Evolutionary conservation across 2,113 vertebrate species (phyloP), one percentile per base, ranked within the genome.

Genomic region (Trichomycterus rosablanca): DNA sequence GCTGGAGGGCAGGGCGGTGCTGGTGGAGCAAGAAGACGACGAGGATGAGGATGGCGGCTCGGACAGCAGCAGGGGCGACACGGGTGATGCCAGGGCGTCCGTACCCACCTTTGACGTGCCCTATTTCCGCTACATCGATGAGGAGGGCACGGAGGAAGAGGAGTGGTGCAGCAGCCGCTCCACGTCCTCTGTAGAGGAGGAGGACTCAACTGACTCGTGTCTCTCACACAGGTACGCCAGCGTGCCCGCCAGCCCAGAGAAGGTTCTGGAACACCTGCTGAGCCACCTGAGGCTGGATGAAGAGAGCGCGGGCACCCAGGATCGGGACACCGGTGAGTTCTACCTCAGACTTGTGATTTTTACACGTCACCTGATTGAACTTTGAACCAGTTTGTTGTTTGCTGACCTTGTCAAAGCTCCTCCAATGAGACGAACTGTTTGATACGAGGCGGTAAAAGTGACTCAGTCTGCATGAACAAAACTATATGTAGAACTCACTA

Each of bases 51-150:
- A 75, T 12, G 30, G 49, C 3, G 63, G 58, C 44, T 59, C 57
- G 1, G 75, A 77, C 63, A 73, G 76, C 68, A 78, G 78, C 51
- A 60, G 86, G 1, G 75, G 76, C 63, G 72, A 75, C 68, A 78
- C 77, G 49, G 59, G 86, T 20, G 83, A 81, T 55, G 86, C 88
- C 59, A 84, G 78, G 66, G 76, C 83, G 70, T 87, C 89, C 7
- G 51, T 93, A 81, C 94, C 93, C 66, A 95, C 95, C 23, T 98
- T 98, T 75, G 94, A 97, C 72, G 95, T 98, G 81, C 94, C 93
- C 74, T 95, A 95, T 88, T 97, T 98, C 84, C 93, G 95, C 81
- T 98, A 97, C 83, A 96, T 96, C 70, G 94, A 97, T 18, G 95
- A 98, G 60, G 95, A 97, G 76, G 93, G 91, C 40, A 78, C 78